Evolutionary conservation across 2,113 vertebrate genomes (phyloP), one percentile per base, ranked within the genome.

Genomic region (Ia io): DNA sequence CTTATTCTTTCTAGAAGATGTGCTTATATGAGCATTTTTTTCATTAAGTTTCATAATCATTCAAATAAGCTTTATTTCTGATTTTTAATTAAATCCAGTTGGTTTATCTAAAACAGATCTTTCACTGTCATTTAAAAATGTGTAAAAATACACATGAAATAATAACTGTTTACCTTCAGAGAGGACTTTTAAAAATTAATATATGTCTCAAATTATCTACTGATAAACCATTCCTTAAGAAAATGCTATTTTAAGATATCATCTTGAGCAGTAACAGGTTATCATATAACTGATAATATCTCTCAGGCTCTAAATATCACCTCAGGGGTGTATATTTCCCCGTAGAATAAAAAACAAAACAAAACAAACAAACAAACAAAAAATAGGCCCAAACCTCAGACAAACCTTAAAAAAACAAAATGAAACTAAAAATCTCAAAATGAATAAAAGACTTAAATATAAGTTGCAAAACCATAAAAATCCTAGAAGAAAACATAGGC

Each of bases 131-230:
- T 35, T 93, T 84, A 73, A 92, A 96, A 91, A 47, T 79, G 74
- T 35, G 91, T 84, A 73, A 92, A 96, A 91, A 47, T 79, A 40
- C 2, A 32, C 12, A 49, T 18, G 76, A 92, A 61, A 88, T 86
- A 78, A 56, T 56, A 88, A 51, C 10, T 47, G 42, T 71, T 14
- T 28, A 37, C 5, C 51, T 82, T 78, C 37, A 83, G 70, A 91
- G n/a, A 7, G 1, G 12, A 56, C 67, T 69, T 53, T 6, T 61
- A 56, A 53, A 67, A 88, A 65, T 49, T 53, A 78, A 78, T 32
- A 85, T 59, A 83, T 35, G 88, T 70, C 32, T 88, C 10, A 59
- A 17, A 80, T 83, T 49, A 61, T 3, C 59, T 93, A 51, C 1
- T 76, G 23, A 49, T 69, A 35, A 14, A 51, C 0, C 56, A 51